Conservation (phyloP, 2,797 vertebrate genomes). For the Dendrocincla tyrannina region DNA sequence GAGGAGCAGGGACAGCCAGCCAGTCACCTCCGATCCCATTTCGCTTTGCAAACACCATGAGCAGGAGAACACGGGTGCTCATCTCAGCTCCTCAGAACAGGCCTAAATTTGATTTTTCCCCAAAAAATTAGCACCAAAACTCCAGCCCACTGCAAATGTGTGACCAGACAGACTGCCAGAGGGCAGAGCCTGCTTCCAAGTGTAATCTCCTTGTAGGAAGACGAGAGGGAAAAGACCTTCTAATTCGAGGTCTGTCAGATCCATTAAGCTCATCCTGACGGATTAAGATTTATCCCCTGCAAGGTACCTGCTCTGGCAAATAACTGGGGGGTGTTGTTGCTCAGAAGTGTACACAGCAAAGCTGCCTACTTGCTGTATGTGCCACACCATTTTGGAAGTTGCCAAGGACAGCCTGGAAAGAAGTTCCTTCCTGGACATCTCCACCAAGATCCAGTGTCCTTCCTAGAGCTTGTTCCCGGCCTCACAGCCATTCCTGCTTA, state of each 20-base stretch:
- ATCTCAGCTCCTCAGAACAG: background rate
- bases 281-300: background rate
- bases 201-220: background rate
- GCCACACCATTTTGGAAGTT: background rate
- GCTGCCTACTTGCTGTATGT: background rate
- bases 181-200: background rate
- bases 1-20: background rate
- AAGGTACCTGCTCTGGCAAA: background rate
- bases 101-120: background rate
- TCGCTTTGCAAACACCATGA: rapidly evolving
- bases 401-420: background rate
- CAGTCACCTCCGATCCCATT: background rate
- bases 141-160: background rate
- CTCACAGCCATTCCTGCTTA: background rate
- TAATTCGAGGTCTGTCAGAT: background rate
- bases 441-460: background rate
- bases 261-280: background rate
- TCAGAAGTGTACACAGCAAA: background rate
- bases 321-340: background rate
- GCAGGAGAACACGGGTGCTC: rapidly evolving
- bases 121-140: background rate
- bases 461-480: background rate
- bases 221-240: background rate
- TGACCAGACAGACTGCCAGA: background rate
- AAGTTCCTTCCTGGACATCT: background rate